Evolutionary conservation across 1,140 invertebrate genomes (phyloP).

Genomic region (Brachionus manjavacas): DNA sequence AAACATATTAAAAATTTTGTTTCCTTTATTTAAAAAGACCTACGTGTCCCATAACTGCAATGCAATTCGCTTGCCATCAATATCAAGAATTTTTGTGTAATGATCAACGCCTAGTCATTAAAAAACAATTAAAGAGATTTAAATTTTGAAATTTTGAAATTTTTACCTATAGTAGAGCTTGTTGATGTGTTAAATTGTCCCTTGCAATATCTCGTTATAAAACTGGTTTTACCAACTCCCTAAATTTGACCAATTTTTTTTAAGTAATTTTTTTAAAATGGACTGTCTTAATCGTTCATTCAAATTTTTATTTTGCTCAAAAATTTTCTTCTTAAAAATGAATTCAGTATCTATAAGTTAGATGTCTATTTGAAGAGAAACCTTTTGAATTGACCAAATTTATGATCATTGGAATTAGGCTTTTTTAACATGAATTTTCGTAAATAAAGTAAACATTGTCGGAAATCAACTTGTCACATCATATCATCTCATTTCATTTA

Average conservation of each 20-base stretch:
- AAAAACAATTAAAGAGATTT: neutral
- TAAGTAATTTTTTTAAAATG: too few species aligned
- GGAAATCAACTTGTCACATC: too few species aligned
- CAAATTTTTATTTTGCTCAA: too few species aligned
- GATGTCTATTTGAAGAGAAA: too few species aligned
- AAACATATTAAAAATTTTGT: neutral
- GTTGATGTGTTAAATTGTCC: conserved; percentile 19
- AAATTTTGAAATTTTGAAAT: neutral
- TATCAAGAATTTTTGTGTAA: conserved; percentile 59
- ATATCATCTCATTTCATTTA: too few species aligned
- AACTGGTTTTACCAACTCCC: conserved; percentile 63
- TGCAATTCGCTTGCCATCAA: conserved; percentile 58
- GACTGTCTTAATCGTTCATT: too few species aligned
- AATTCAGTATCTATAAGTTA: too few species aligned
- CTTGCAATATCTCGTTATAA: conserved; percentile 62
- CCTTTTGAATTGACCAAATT: too few species aligned
- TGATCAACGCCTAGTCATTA: conserved; percentile 59
- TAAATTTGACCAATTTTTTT: conserved; percentile 43
- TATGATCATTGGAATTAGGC: too few species aligned
- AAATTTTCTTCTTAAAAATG: too few species aligned
- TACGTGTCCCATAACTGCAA: conserved; percentile 64
- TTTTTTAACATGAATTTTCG: too few species aligned
- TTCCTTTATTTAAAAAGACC: neutral
- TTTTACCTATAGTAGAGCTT: conserved; percentile 48
- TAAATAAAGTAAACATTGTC: too few species aligned